Base-by-base conservation (phyloP, 2,888 invertebrate genomes). In the Melieria crassipennis region DNA sequence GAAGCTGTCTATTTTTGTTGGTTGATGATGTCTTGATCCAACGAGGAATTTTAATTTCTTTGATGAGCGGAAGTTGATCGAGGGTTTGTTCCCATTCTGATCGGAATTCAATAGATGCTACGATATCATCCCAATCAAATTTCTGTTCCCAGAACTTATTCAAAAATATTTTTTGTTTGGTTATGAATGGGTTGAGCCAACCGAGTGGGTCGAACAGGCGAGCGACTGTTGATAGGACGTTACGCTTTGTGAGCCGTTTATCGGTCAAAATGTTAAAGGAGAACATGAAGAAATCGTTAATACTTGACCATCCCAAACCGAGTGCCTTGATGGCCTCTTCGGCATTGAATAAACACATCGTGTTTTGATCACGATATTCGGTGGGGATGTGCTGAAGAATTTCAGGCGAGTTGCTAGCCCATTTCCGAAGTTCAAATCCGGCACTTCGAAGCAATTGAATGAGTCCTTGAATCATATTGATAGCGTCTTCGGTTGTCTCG, bases 181-280 rank as follows among this genome's bases (percentile, higher is more conserved):
- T 67, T 11, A 57, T 43, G 30, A 57, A 57, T 1, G 57, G 57
- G 42, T 57, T 57, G 16, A 62, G 62, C 62, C n/a, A n/a, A n/a
- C n/a, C 47, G 47, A 58, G 47, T 64, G 69, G 63, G 56, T 69
- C 63, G 45, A 69, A 63, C 10, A 55, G 46, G 11, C 69, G 56
- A n/a, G 69, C 55, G 4, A 69, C 63, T 62, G 55, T 63, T 45
- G 63, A 63, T n/a, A 55, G 56, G 63, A 62, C 47, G 9, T 62
- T 62, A 30, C 62, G 62, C 47, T 62, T 62, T 13, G 62, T 62
- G 3, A 62, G 62, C 30, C 16, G 62, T 46, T 46, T 62, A 9
- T 46, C 47, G 7, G 62, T 47, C 2, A 43, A 10, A 45, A 62
- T 52, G 45, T 55, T n/a, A 4, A 16, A 16, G 16, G 16, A 10